Percentiles rank a stretch among this genome's conserved stretches.
Conservation (phyloP, 2,113 vertebrate species). For the Megaptera novaeangliae region DNA sequence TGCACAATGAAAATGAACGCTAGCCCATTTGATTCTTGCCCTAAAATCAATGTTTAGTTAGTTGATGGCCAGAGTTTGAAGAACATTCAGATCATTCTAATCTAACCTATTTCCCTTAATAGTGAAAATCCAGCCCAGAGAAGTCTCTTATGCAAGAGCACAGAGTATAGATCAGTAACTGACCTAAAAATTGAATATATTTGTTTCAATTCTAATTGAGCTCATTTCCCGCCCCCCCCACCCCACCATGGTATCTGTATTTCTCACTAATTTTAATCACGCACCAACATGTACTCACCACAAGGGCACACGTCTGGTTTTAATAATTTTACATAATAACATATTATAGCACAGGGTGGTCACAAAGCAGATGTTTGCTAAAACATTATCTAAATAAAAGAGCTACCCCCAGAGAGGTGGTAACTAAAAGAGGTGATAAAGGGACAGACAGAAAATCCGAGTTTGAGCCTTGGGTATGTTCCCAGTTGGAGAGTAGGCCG, state of each 20-base stretch:
- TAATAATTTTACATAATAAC: not conserved
- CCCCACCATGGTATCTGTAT: not conserved
- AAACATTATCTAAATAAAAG: not conserved
- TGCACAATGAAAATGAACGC: not conserved
- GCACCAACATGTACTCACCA: not conserved
- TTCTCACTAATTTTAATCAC: not conserved
- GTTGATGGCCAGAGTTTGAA: not conserved
- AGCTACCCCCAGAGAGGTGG: not conserved
- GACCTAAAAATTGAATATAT: not conserved
- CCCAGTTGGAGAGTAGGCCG: not conserved
- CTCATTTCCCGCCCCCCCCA: fast-evolving
- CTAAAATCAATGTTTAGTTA: not conserved
- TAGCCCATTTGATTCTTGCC: not conserved
- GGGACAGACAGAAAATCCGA: not conserved
- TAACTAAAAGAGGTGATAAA: not conserved
- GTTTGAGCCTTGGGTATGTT: not conserved
- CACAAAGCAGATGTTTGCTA: not conserved
- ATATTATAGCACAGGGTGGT: not conserved
- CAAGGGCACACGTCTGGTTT: not conserved
- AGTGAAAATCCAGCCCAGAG: not conserved
- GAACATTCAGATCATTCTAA: not conserved
- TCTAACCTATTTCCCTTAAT: not conserved
- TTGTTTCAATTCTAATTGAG: not conserved
- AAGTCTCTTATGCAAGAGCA: not conserved
- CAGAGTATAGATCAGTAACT: not conserved